Base-by-base conservation (phyloP, 2,113 vertebrate species). In the Barnardius zonarius region DNA sequence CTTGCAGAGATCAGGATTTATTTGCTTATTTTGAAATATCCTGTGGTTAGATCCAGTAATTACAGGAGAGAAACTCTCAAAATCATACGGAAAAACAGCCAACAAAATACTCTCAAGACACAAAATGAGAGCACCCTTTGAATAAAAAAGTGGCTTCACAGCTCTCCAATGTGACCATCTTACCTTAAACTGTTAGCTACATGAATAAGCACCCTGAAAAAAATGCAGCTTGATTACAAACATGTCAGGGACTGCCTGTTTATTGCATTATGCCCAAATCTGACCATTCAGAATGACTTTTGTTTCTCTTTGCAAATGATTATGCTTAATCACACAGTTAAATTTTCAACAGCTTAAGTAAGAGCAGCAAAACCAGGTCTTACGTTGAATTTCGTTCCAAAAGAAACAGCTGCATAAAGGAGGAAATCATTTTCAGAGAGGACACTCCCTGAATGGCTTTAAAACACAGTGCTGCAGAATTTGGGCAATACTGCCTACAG, bases 91-190 rank as follows among this genome's bases (percentile, higher is more conserved):
- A 10, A 72, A 81, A 90, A 4, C 11, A 68, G 13, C 4, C 27
- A 90, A 81, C 4, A 48, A 72, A 48, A 39, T 37, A 54, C 7
- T 79, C 23, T 61, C 16, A 79, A 72, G 33, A 79, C 30, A 31
- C 16, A 64, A 88, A 92, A 88, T 4, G 0, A 89, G 81, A 86
- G 4, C 5, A 69, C 48, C 23, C 31, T 77, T 81, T 73, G 20
- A n/a, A 35, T 84, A 9, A 57, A 46, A 85, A 92, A 39, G 16
- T 33, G 5, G 5, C 11, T 78, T 89, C n/a, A 41, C 44, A 81
- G 24, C 6, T 13, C 24, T 83, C 9, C 64, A 67, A 0, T 24
- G 22, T 0, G 0, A 88, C 28, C 3, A 79, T 13, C 8, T 67
- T 17, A 61, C 1, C 0, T 37, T 52, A 74, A 83, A 61, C 2